Percentiles rank a stretch among this genome's conserved stretches.
These are phyloP conservation scores for Tenthredo mesomela DNA, from an alignment of 2,888 invertebrate genomes.

Conservation along the genomic window DNA sequence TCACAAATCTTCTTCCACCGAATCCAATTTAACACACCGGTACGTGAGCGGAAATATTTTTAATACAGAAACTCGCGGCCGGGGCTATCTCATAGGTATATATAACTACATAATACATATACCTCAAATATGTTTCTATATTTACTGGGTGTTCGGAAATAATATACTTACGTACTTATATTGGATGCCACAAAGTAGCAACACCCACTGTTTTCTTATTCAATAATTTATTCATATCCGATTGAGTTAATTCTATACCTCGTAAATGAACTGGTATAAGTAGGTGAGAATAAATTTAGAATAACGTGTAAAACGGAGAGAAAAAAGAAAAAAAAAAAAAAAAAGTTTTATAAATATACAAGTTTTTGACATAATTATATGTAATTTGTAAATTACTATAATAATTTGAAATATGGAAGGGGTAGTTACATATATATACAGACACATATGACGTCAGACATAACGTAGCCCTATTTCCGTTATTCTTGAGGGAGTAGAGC, in stretches of 20 bases:
- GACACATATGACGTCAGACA: background rate
- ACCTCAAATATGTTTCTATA: background rate
- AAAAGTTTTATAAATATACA: background rate
- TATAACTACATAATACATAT: background rate
- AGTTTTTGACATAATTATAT: background rate
- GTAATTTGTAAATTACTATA: background rate
- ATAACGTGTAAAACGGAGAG: background rate
- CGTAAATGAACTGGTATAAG: too few relatives aligned
- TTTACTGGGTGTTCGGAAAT: background rate
- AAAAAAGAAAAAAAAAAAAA: background rate
- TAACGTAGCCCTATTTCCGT: background rate
- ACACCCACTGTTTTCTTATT: background rate
- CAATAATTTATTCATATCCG: background rate
- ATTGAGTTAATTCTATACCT: too few relatives aligned
- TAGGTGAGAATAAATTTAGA: background rate
- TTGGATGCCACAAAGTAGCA: background rate
- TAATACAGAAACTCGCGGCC: slow-evolving; percentile 44
- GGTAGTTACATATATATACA: too few relatives aligned
- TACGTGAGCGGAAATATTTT: slow-evolving; percentile 51
- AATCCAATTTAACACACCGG: slow-evolving; percentile 50
- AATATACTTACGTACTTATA: background rate
- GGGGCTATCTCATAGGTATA: slow-evolving; percentile 26
- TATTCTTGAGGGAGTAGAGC: slow-evolving; percentile 33
- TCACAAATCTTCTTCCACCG: slow-evolving; percentile 49
- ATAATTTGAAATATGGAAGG: background rate